phyloP scores from a whole-genome alignment of 1,140 invertebrate genomes.

The Hypsibius dujardini region DNA sequence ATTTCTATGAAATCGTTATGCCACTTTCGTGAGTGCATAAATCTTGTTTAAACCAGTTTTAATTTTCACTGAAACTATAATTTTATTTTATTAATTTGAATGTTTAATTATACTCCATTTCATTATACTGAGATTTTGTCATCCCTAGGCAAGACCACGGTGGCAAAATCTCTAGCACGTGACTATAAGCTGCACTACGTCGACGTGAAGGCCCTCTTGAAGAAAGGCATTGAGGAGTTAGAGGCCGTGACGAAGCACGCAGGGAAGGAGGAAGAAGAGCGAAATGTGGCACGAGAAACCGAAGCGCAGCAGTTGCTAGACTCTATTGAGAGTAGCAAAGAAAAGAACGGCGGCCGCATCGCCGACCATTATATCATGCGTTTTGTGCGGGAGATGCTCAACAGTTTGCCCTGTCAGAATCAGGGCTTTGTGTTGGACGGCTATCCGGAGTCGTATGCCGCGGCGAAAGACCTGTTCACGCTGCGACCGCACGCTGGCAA shows the following conservation, averaged over 20 bases:
- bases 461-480: neutral
- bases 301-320: conserved; percentile 5
- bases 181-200: neutral
- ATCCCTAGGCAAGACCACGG: neutral
- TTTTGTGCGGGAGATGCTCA: neutral
- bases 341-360: neutral
- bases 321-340: neutral
- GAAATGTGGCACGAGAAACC: neutral
- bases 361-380: neutral
- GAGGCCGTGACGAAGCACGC: neutral
- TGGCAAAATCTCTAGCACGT: neutral
- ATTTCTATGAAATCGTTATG: no score
- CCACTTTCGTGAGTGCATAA: no score
- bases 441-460: neutral
- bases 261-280: neutral
- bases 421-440: neutral
- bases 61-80: no score
- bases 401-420: neutral
- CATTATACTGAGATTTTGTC: no score
- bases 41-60: no score
- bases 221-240: neutral
- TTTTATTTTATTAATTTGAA: no score
- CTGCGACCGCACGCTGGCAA: neutral
- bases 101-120: no score
- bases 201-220: neutral